Evolutionary conservation across 2,113 vertebrate genomes (phyloP).

Genomic region (Pituophis catenifer): DNA sequence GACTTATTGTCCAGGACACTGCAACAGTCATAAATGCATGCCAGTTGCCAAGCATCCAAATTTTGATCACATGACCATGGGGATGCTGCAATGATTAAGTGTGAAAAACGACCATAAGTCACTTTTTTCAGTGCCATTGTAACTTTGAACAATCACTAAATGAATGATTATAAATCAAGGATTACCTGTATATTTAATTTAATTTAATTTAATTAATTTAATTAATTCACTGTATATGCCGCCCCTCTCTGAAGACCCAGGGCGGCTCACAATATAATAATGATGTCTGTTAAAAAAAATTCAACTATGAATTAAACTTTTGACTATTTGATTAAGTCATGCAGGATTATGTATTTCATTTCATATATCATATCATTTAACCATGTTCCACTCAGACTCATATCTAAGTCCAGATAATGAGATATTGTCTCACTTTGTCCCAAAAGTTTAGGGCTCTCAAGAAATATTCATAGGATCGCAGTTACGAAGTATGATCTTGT

Average conservation of each 20-base stretch:
- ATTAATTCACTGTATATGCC: too few species aligned
- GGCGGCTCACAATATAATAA: background rate
- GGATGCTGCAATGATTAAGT: background rate
- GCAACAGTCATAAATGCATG: background rate
- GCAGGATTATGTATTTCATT: background rate
- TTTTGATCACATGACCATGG: background rate
- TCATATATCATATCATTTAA: background rate
- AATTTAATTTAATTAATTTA: too few species aligned
- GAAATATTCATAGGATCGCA: too few species aligned
- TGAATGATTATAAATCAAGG: background rate
- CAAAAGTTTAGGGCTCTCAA: background rate
- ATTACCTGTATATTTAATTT: background rate
- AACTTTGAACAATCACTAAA: background rate
- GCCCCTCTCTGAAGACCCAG: too few species aligned
- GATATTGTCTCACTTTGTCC: background rate
- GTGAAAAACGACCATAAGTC: background rate
- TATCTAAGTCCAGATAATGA: background rate
- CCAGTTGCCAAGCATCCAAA: background rate
- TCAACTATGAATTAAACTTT: background rate
- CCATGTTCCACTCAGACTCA: background rate
- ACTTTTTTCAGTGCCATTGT: background rate
- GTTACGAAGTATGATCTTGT: background rate
- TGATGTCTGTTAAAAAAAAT: background rate
- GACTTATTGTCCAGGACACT: background rate
- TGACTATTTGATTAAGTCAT: background rate